A percentile compares a stretch with the other conserved stretches of the same genome.
Evolutionary conservation across 2,888 invertebrate genomes (phyloP).

Genomic region (Nycteola revayana): DNA sequence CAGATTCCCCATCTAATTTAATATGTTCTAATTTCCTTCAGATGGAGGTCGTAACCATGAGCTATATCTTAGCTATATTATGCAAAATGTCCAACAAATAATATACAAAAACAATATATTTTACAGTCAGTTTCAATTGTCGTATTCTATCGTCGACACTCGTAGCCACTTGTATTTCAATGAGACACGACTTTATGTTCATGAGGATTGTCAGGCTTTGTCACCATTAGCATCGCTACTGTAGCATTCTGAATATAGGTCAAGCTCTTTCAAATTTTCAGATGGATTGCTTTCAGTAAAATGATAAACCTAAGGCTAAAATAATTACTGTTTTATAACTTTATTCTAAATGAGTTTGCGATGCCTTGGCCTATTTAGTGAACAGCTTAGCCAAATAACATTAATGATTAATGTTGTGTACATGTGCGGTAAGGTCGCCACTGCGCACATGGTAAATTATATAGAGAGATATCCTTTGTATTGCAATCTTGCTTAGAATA

Average conservation of each 20-base stretch:
- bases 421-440: too few relatives aligned
- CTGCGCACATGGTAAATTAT: too few relatives aligned
- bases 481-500: too few relatives aligned
- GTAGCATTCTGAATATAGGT: not conserved
- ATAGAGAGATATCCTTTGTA: too few relatives aligned
- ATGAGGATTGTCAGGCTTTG: slow-evolving; percentile 8
- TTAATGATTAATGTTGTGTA: too few relatives aligned
- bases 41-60: slow-evolving; percentile 44
- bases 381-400: too few relatives aligned
- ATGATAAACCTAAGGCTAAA: too few relatives aligned
- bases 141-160: slow-evolving; percentile 9
- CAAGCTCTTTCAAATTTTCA: slow-evolving; percentile 7
- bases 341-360: too few relatives aligned
- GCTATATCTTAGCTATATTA: slow-evolving; percentile 37
- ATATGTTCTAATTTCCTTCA: slow-evolving; percentile 31
- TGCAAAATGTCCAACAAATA: slow-evolving; percentile 17
- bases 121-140: slow-evolving; percentile 9
- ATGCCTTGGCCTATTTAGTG: too few relatives aligned
- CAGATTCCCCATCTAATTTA: slow-evolving; percentile 28
- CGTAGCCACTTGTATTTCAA: slow-evolving; percentile 6
- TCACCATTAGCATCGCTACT: too few relatives aligned
- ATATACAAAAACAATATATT: slow-evolving; percentile 8
- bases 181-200: slow-evolving; percentile 1
- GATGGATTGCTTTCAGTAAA: too few relatives aligned
- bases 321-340: too few relatives aligned